A percentile compares a stretch with the other conserved stretches of the same genome.
Conservation (phyloP, 2,113 vertebrate species). For the Microtus montanus region DNA sequence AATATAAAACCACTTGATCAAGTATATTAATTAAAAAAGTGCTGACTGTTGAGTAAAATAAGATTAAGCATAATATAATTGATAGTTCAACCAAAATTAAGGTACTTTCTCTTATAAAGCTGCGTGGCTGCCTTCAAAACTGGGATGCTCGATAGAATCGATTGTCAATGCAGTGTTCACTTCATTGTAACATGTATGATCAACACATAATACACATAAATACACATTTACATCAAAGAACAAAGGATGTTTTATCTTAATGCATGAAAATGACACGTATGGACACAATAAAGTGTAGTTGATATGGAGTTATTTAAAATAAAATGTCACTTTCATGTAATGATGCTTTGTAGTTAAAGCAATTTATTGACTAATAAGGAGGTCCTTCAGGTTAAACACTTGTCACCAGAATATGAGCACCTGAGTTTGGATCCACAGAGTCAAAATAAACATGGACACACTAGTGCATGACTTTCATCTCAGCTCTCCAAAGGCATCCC, state of each 20-base stretch:
- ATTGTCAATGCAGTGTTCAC: background rate
- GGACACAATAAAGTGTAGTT: background rate
- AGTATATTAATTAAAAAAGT: background rate
- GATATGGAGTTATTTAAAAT: background rate
- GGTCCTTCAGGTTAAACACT: too few relatives aligned
- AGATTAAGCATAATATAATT: background rate
- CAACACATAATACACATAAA: background rate
- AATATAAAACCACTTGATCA: background rate
- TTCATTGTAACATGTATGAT: background rate
- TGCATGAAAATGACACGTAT: background rate
- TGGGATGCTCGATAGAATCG: background rate
- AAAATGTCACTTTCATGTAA: background rate
- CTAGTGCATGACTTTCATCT: too few relatives aligned
- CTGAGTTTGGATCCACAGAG: background rate
- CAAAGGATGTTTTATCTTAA: background rate
- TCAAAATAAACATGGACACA: background rate
- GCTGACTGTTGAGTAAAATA: background rate
- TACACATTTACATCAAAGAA: background rate
- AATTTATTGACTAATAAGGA: too few relatives aligned
- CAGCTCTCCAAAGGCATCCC: background rate
- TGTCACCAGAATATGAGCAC: background rate
- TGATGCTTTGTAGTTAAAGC: conserved; percentile 13
- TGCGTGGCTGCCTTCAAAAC: background rate
- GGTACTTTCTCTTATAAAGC: background rate
- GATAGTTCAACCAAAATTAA: background rate